phyloP scores from a whole-genome alignment of 2,797 vertebrate genomes.

The Columba guinea region DNA sequence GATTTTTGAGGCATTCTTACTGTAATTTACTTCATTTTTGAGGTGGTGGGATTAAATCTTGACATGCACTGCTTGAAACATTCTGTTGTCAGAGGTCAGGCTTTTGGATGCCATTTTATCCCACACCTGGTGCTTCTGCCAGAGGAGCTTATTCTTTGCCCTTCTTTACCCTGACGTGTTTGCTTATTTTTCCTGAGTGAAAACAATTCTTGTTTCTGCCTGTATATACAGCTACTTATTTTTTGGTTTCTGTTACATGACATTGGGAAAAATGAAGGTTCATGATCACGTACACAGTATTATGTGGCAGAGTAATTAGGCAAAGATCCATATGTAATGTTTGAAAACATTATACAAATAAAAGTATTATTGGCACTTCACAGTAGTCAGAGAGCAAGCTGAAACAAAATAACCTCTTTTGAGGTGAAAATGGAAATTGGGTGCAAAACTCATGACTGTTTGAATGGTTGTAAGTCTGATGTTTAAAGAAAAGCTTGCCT shows the following conservation, averaged over 20 bases:
- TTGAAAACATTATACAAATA: slow-evolving; percentile 4
- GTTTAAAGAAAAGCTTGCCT: slow-evolving; percentile 21
- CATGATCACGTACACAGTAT: background rate
- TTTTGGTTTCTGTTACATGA: background rate
- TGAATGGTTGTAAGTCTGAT: background rate
- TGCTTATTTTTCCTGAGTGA: background rate
- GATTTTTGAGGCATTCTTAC: background rate
- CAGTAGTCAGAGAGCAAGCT: background rate
- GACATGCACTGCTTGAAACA: background rate
- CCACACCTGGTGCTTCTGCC: background rate
- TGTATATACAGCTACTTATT: background rate
- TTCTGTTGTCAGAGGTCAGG: background rate
- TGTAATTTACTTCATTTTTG: background rate
- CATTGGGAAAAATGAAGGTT: background rate
- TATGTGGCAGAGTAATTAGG: background rate
- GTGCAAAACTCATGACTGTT: background rate
- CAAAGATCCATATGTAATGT: background rate
- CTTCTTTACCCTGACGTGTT: background rate
- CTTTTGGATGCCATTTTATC: slow-evolving; percentile 10
- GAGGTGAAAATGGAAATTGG: slow-evolving; percentile 21
- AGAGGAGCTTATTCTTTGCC: background rate
- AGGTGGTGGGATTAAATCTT: background rate
- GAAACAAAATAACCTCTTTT: slow-evolving; percentile 21
- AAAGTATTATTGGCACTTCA: background rate
- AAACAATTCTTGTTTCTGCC: slow-evolving; percentile 14